Base-by-base conservation (phyloP, 2,797 vertebrate genomes). In the Neoniphon sammara region DNA sequence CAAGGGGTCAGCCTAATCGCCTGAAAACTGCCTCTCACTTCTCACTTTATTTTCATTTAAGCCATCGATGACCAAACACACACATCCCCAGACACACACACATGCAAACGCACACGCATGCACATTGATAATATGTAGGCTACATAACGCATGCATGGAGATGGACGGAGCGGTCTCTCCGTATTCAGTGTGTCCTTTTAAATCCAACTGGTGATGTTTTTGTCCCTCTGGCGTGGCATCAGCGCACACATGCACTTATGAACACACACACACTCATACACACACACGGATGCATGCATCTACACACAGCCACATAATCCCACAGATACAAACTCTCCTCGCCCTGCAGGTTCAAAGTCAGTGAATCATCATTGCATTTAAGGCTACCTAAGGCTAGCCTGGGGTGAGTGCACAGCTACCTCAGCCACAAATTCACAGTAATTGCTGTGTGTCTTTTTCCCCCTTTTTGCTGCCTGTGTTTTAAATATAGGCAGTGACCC, bases 1-100 rank as follows among this genome's bases (percentile, higher is more conserved):
- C 82, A 75, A 21, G 56, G 44, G 85, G 90, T 88, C 82, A 87
- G 80, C 83, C 70, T 90, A 90, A 91, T 90, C 74, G 66, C 84
- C 75, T 73, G 74, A 82, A 87, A 90, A 88, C 73, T 70, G 73
- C 77, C 82, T 75, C 70, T 87, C 62, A 81, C 59, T 68, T 69
- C 66, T 81, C 61, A 61, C 72, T 87, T 85, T 82, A 76, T 83
- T 88, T 85, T 87, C 69, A 84, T 87, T 86, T 76, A 76, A 78
- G 60, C 65, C 66, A 65, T 55, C 27, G 25, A 83, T 82, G 70
- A 81, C 15, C 58, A 36, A n/a, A 36, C 34, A 30, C 67, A 52
- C 34, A 44, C 30, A 54, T 34, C 7, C 7, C 8, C 56, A 67
- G 11, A n/a, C 36, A 30, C 68, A 75, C 36, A 74, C 52, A 60